Evolutionary conservation across 2,888 invertebrate species (phyloP).

Genomic region (Ischnus inquisitorius): DNA sequence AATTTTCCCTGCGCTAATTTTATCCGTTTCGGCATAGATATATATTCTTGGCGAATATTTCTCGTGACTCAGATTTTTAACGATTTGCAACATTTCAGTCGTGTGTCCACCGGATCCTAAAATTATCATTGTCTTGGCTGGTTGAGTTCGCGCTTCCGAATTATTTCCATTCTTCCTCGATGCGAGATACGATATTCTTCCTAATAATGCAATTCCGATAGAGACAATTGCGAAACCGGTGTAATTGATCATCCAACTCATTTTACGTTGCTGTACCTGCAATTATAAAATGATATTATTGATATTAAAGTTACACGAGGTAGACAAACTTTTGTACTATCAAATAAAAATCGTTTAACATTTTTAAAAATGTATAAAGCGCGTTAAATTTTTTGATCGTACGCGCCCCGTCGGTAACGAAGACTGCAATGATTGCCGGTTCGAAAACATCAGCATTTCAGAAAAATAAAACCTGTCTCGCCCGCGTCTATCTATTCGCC

Average conservation of each 20-base stretch:
- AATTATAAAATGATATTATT: constrained; percentile 33
- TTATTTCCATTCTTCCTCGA: constrained; percentile 68
- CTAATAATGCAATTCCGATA: constrained; percentile 45
- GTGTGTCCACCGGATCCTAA: constrained; percentile 97
- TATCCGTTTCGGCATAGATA: constrained; percentile 92
- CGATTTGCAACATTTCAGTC: constrained; percentile 94
- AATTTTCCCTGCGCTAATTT: constrained; percentile 91
- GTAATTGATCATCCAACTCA: constrained; percentile 46
- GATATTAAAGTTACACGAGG: not conserved
- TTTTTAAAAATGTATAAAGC: too few species aligned
- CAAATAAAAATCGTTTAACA: too few species aligned
- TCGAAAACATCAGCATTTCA: too few species aligned
- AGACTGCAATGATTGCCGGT: too few species aligned
- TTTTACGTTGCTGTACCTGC: constrained; percentile 49
- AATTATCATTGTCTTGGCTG: constrained; percentile 87
- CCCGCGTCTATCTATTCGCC: too few species aligned
- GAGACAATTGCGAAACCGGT: constrained; percentile 1
- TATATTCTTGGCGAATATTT: constrained; percentile 92
- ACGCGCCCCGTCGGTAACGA: too few species aligned
- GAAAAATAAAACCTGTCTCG: too few species aligned
- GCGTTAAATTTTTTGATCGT: too few species aligned
- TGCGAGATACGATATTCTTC: constrained; percentile 75
- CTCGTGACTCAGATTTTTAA: constrained; percentile 88
- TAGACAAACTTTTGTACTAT: not conserved
- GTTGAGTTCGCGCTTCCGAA: constrained; percentile 42